Evolutionary conservation across 92 coral and sea anemone species (phyloP).

Genomic region (Siderastrea siderea): DNA sequence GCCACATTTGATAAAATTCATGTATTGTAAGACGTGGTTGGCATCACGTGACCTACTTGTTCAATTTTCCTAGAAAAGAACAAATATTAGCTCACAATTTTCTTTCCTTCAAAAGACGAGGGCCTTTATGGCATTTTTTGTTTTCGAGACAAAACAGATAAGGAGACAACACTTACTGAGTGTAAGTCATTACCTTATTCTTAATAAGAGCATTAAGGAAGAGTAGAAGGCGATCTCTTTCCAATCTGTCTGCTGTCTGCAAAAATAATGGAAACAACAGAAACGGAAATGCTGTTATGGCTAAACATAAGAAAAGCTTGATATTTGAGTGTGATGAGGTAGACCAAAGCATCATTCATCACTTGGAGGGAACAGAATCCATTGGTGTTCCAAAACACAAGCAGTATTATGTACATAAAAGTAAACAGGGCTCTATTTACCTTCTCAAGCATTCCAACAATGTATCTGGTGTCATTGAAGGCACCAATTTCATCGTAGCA

Average conservation of each 20-base stretch:
- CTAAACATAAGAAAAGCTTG: neutral
- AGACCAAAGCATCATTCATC: no score
- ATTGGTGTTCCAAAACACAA: neutral
- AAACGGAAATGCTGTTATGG: neutral
- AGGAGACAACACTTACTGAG: neutral
- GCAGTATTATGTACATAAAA: no score
- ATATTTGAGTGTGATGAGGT: neutral
- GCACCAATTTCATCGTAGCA: conserved; percentile 98
- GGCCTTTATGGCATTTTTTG: neutral
- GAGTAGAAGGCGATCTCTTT: conserved; percentile 92
- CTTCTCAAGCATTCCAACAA: conserved; percentile 98
- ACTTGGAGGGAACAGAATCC: neutral
- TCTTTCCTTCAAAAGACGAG: no score
- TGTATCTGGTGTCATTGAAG: conserved; percentile 97
- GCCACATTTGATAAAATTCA: no score
- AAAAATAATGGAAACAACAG: neutral
- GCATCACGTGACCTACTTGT: no score
- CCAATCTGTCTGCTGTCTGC: conserved; percentile 94
- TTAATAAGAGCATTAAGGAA: conserved; percentile 93
- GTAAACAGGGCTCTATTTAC: conserved; percentile 40
- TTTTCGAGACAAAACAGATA: neutral
- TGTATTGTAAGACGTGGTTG: no score
- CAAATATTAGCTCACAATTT: no score
- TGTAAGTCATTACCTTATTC: conserved; percentile 78
- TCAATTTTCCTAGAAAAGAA: no score